Evolutionary conservation across 2,113 vertebrate genomes (phyloP).

Genomic region (Heterocephalus glaber): DNA sequence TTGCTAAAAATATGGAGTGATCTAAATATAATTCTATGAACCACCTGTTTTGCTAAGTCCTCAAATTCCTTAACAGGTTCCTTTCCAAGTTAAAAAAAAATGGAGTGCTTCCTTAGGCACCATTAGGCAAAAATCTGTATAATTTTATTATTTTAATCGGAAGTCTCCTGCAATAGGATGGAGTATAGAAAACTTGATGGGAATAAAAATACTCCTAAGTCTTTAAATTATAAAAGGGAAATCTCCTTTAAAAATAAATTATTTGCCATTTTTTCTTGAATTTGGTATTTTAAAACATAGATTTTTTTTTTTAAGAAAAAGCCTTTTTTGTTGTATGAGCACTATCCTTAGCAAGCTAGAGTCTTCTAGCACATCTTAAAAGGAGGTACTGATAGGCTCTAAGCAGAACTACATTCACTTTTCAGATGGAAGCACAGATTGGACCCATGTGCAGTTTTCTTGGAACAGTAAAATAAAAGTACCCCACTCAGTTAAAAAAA

Average conservation of each 20-base stretch:
- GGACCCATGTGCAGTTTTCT: not conserved
- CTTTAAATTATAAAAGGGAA: not conserved
- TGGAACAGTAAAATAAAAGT: not conserved
- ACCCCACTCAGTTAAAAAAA: too few species aligned
- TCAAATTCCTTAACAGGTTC: conserved; percentile 53
- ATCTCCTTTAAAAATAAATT: not conserved
- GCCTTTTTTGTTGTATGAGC: not conserved
- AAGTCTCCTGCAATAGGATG: not conserved
- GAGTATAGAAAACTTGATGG: not conserved
- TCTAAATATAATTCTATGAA: conserved; percentile 61
- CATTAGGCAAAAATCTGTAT: conserved; percentile 20
- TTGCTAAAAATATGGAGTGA: conserved; percentile 72
- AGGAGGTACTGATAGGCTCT: not conserved
- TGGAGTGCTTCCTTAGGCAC: not conserved
- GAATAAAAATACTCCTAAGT: not conserved
- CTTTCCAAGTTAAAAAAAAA: conserved; percentile 53
- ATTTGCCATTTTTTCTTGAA: not conserved
- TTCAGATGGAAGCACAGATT: not conserved
- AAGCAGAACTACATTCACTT: not conserved
- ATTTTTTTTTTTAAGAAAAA: not conserved
- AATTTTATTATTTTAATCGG: conserved; percentile 47
- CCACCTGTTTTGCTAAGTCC: conserved; percentile 67
- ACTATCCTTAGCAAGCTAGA: not conserved
- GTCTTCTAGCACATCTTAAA: not conserved
- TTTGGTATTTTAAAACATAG: conserved; percentile 22